Conservation (phyloP, 2,888 invertebrate genomes). For the Chrysina gloriosa region DNA sequence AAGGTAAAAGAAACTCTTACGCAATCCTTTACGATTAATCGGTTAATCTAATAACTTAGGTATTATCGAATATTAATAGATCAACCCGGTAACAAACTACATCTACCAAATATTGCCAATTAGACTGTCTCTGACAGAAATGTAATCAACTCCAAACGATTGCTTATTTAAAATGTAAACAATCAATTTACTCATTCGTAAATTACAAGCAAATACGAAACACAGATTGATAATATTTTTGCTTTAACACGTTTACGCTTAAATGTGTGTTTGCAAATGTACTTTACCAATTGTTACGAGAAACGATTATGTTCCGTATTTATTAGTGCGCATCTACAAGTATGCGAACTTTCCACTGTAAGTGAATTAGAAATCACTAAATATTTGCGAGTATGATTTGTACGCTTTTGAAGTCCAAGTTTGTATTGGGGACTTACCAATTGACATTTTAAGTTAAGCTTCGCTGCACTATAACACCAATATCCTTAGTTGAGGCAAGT, state of each 20-base stretch:
- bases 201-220: background rate
- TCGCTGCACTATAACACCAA: no score
- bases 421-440: background rate
- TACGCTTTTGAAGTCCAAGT: background rate
- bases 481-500: no score
- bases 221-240: background rate
- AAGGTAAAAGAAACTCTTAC: constrained; percentile 38
- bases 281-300: background rate
- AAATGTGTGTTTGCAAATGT: background rate
- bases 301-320: background rate
- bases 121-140: background rate
- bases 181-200: background rate
- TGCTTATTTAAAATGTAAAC: constrained; percentile 4
- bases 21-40: constrained; percentile 27
- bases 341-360: constrained; percentile 4
- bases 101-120: constrained; percentile 1
- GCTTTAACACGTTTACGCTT: background rate
- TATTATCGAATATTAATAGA: constrained; percentile 23
- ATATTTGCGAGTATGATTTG: background rate
- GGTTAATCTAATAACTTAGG: constrained; percentile 29
- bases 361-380: background rate
- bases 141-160: background rate
- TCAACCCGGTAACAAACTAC: background rate
- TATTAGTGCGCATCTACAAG: background rate
- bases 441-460: no score